Conservation (phyloP, 2,888 invertebrate species). For the Actias luna region DNA sequence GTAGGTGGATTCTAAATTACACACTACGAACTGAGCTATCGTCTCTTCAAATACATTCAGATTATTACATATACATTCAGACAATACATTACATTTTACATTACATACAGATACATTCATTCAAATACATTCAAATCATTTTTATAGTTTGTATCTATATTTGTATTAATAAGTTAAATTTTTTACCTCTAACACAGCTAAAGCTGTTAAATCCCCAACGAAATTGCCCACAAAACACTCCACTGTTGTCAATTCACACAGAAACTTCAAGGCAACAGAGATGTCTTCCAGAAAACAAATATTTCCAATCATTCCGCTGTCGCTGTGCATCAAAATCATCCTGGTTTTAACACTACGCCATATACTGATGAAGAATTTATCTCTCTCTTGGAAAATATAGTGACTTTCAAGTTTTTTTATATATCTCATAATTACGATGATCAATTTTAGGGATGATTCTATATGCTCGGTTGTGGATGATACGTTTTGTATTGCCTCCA, state of each 20-base stretch:
- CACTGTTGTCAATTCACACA: conserved; percentile 60
- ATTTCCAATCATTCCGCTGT: conserved; percentile 30
- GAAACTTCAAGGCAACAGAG: conserved; percentile 52
- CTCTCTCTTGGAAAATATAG: conserved; percentile 55
- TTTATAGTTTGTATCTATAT: too few relatives aligned
- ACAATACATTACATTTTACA: too few relatives aligned
- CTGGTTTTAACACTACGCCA: conserved; percentile 57
- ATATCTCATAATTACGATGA: conserved; percentile 57
- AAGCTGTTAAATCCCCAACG: conserved; percentile 50
- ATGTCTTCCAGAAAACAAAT: conserved; percentile 51
- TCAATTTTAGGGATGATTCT: conserved; percentile 57
- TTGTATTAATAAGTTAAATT: not conserved
- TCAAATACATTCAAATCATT: too few relatives aligned
- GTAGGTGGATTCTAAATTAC: too few relatives aligned
- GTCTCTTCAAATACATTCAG: too few relatives aligned
- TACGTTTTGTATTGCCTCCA: conserved; percentile 49
- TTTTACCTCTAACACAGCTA: conserved; percentile 58
- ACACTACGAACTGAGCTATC: too few relatives aligned
- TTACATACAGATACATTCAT: too few relatives aligned
- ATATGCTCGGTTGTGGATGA: conserved; percentile 56
- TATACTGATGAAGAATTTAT: conserved; percentile 54
- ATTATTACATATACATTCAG: too few relatives aligned
- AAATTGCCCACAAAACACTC: conserved; percentile 55
- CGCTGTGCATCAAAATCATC: conserved; percentile 39
- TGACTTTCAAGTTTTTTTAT: conserved; percentile 67